Evolutionary conservation across 1,140 invertebrate genomes (phyloP), one percentile per base, ranked within the genome.

Genomic region (Chironomus tepperi): DNA sequence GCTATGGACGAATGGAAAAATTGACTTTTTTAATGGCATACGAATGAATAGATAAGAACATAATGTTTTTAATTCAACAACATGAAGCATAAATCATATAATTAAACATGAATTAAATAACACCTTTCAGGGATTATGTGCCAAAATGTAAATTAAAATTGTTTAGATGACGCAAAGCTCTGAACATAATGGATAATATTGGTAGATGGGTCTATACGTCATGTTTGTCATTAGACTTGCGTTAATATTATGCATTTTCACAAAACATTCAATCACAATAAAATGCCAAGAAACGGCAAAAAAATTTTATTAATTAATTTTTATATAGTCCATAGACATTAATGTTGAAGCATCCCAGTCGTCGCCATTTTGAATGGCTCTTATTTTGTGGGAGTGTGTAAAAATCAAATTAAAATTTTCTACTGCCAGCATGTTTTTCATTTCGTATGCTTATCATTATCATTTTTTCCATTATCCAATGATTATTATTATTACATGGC

Each of bases 81-180:
- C n/a, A n/a, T 15, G 15, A n/a, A 57, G 47, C 47, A 57, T 57
- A 57, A n/a, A 15, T 57, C n/a, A 5, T 57, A n/a, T 57, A 57
- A 15, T 57, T 5, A n/a, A n/a, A 5, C 12, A 57, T 57, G 47
- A 5, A 57, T 57, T n/a, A n/a, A 57, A n/a, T 57, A n/a, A 57
- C 12, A 57, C 12, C n/a, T 57, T 57, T 57, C 47, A 57, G 12
- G 47, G n/a, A 57, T 70, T 70, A 10, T 18, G 19, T 70, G 65
- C 16, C 65, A 70, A 70, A 70, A 70, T 18, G 16, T 18, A 15
- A 70, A 9, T 70, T 18, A 18, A 70, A 70, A 19, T 70, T 70
- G 65, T 70, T 70, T 70, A 70, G 65, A 21, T 70, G 65, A 70
- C 65, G 65, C 65, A 70, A 70, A 70, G 65, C 65, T 70, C 65